Percentiles rank a stretch among this genome's conserved stretches.
Conservation (phyloP, 2,113 vertebrate genomes). For the Charadrius vociferus region DNA sequence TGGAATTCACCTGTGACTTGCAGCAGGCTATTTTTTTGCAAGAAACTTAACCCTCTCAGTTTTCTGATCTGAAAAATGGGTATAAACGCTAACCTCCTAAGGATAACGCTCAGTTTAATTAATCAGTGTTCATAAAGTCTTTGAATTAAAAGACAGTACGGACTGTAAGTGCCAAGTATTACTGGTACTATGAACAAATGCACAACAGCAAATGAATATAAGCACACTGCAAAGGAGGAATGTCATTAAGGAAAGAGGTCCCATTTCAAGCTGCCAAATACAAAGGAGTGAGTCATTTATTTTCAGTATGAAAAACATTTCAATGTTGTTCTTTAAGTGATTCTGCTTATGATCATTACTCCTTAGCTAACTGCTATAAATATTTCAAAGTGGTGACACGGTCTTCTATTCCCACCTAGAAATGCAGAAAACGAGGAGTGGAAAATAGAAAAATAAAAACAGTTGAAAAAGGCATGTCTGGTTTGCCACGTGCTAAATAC, state of each 20-base stretch:
- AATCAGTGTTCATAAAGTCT: neutral
- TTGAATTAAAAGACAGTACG: neutral
- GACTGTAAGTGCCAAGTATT: conserved; percentile 40
- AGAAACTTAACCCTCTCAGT: neutral
- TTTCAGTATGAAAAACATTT: conserved; percentile 66
- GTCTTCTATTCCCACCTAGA: conserved; percentile 39
- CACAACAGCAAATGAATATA: conserved; percentile 32
- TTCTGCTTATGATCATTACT: conserved; percentile 55
- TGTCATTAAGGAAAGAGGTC: conserved; percentile 67
- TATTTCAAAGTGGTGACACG: neutral
- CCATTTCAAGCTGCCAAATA: conserved; percentile 64
- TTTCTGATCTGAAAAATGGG: neutral
- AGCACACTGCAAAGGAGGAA: conserved; percentile 44
- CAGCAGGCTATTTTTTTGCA: neutral
- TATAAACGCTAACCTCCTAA: neutral
- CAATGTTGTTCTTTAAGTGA: conserved; percentile 58
- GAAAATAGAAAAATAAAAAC: conserved; percentile 34
- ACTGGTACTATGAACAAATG: conserved; percentile 39
- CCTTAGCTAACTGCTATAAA: conserved; percentile 56
- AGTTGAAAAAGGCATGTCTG: conserved; percentile 18
- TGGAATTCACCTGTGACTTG: neutral
- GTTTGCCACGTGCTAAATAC: neutral
- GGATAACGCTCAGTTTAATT: neutral
- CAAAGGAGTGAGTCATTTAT: conserved; percentile 66
- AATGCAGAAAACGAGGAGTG: neutral